A percentile compares a stretch with the other conserved stretches of the same genome.
Conservation (phyloP, 2,797 vertebrate species). For the Anisognathus igniventris region DNA sequence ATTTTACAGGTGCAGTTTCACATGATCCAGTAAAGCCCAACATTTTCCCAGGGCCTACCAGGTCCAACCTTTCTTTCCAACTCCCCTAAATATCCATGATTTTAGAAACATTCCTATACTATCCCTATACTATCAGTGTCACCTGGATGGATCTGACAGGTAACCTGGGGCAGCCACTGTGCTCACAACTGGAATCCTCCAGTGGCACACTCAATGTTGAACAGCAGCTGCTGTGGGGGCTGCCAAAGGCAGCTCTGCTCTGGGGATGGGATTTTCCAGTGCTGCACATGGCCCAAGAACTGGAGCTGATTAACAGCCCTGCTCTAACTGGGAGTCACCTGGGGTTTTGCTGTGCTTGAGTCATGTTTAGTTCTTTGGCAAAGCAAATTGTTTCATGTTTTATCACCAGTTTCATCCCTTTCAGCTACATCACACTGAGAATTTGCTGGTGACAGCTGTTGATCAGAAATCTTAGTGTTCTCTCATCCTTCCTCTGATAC, state of each 20-base stretch:
- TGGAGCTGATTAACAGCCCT: background rate
- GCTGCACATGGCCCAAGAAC: background rate
- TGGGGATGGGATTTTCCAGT: background rate
- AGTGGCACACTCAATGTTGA: rapidly evolving
- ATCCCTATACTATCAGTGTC: background rate
- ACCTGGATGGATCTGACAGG: background rate
- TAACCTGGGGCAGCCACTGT: background rate
- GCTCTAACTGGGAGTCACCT: background rate
- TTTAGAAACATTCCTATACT: too few species aligned
- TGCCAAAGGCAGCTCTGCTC: background rate
- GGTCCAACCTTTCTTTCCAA: background rate
- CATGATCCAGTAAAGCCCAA: too few species aligned
- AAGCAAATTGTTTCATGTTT: background rate
- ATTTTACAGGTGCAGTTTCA: too few species aligned
- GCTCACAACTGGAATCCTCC: background rate
- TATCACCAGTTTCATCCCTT: background rate
- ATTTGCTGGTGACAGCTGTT: background rate
- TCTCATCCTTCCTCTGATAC: background rate
- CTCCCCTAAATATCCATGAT: background rate
- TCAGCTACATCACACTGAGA: background rate
- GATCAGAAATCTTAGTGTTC: background rate
- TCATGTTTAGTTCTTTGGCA: background rate
- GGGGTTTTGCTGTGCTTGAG: background rate
- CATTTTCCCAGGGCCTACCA: too few species aligned
- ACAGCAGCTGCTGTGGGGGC: background rate